Percentiles rank a stretch among this genome's conserved stretches.
phyloP scores from a whole-genome alignment of 2,888 invertebrate species.

The Rhorus exstirpatorius region DNA sequence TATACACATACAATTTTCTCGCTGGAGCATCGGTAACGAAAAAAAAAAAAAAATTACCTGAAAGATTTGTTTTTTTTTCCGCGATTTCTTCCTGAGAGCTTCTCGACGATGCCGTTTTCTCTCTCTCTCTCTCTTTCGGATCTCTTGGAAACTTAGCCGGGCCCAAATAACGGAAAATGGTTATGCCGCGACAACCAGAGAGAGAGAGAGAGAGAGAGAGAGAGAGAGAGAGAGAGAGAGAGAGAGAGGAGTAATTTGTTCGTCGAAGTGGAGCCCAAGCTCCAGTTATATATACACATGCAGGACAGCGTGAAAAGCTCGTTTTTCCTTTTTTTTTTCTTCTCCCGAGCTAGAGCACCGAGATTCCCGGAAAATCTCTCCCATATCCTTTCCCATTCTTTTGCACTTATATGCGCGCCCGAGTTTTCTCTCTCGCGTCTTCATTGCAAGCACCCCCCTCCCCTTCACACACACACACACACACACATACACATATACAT shows the following conservation, averaged over 20 bases:
- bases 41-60: constrained; percentile 30
- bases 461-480: not conserved
- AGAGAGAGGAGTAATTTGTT: constrained; percentile 56
- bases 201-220: constrained; percentile 13
- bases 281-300: not conserved
- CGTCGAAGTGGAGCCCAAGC: constrained; percentile 44
- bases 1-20: constrained; percentile 51
- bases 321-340: constrained; percentile 17
- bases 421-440: constrained; percentile 37
- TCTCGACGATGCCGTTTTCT: constrained; percentile 16
- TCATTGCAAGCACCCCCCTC: constrained; percentile 17
- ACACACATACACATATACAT: not conserved
- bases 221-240: constrained; percentile 16
- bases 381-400: constrained; percentile 42
- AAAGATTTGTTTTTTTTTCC: constrained; percentile 41
- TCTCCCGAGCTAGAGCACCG: constrained; percentile 21
- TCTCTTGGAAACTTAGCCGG: constrained; percentile 29
- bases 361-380: constrained; percentile 62
- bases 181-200: constrained; percentile 23
- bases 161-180: constrained; percentile 60
- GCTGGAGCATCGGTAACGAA: constrained; percentile 30
- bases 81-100: constrained; percentile 19
- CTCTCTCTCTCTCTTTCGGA: constrained; percentile 15
- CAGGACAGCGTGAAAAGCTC: not conserved
- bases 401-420: constrained; percentile 31